Conservation (phyloP, 2,113 vertebrate species). For the Ceuthmochares aereus region DNA sequence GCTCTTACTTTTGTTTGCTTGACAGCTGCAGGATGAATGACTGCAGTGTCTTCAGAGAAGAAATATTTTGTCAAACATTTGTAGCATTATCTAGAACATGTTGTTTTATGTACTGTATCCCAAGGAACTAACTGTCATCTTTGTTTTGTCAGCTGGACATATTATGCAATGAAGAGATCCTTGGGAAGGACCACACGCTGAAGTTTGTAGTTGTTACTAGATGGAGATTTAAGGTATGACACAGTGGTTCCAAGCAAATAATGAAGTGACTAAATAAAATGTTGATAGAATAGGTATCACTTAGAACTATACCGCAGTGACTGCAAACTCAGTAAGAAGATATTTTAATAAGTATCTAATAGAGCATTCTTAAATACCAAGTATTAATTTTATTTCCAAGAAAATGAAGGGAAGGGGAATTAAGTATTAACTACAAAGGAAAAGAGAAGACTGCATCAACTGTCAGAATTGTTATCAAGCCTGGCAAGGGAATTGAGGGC, state of each 20-base stretch:
- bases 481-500: not conserved
- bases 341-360: not conserved
- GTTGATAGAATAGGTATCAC: not conserved
- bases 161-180: slow-evolving; percentile 99
- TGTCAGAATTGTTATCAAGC: not conserved
- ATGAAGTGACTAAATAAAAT: not conserved
- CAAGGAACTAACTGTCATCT: not conserved
- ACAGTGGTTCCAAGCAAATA: not conserved
- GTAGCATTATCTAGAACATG: not conserved
- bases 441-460: not conserved
- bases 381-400: not conserved
- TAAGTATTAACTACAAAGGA: not conserved
- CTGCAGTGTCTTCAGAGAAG: not conserved
- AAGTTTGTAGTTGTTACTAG: slow-evolving; percentile 99
- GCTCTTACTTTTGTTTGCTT: not conserved
- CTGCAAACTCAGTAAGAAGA: not conserved
- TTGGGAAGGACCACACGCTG: slow-evolving; percentile 98
- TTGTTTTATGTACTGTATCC: not conserved
- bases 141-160: slow-evolving; percentile 91
- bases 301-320: not conserved
- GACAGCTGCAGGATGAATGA: not conserved
- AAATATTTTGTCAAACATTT: not conserved
- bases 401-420: not conserved
- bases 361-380: not conserved
- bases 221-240: slow-evolving; percentile 98